A percentile compares a stretch with the other conserved stretches of the same genome.
These are phyloP conservation scores for Melanogrammus aeglefinus DNA, from an alignment of 2,797 vertebrate species.

Conservation along the genomic window DNA sequence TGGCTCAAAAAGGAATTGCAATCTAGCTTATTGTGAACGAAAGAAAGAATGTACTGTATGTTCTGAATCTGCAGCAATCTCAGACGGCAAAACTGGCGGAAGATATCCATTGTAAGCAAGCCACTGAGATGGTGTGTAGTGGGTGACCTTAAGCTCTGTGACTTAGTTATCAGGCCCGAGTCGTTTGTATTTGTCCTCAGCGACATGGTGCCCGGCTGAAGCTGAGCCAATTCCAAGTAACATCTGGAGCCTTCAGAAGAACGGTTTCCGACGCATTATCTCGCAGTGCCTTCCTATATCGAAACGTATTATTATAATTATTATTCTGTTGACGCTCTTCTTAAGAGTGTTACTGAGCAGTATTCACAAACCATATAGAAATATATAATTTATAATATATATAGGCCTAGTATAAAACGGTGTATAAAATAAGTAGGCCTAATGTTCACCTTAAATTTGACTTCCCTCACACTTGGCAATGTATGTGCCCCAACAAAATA, in stretches of 20 bases:
- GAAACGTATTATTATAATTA: conserved; percentile 46
- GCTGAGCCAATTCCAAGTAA: background rate
- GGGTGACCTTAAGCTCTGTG: conserved; percentile 11
- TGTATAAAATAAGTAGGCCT: conserved; percentile 41
- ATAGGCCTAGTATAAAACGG: conserved; percentile 24
- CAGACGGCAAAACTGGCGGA: no score
- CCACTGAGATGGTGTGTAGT: background rate
- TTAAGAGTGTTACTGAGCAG: conserved; percentile 62
- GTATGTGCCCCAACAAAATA: conserved; percentile 34
- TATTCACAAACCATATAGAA: conserved; percentile 46
- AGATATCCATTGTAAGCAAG: no score
- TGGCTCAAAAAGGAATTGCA: conserved; percentile 16
- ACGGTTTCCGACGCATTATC: conserved; percentile 58
- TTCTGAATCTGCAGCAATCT: conserved; percentile 1
- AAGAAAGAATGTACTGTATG: conserved; percentile 11
- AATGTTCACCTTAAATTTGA: conserved; percentile 55
- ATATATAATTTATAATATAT: conserved; percentile 17
- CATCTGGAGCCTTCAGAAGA: conserved; percentile 15
- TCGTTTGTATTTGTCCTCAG: conserved; percentile 62
- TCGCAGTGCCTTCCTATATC: conserved; percentile 89
- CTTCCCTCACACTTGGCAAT: conserved; percentile 40
- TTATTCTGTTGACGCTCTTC: conserved; percentile 60
- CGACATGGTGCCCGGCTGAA: background rate
- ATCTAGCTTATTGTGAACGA: conserved; percentile 36
- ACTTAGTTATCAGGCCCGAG: conserved; percentile 71